Evolutionary conservation across 2,113 vertebrate species (phyloP), one percentile per base, ranked within the genome.

Genomic region (Peromyscus polionotus): DNA sequence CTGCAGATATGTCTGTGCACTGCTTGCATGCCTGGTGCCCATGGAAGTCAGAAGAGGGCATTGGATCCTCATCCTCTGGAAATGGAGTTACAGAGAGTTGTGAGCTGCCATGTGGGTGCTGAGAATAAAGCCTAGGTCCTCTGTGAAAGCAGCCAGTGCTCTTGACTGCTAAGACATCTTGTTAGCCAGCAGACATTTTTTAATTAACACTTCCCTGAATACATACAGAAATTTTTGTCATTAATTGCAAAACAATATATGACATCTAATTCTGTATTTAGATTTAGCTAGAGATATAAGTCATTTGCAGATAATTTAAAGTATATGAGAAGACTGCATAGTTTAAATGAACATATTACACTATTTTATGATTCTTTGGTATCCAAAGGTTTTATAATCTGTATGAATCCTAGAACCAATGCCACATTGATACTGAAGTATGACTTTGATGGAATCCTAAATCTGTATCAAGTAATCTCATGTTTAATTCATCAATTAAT

Each of bases 401-500:
- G 13, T 13, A 26, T 4, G 33, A 12, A 24, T 94, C 28, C 59
- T 57, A 10, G n/a, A 76, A 33, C 11, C 33, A 65, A 75, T 57
- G 12, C 11, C 36, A 20, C 11, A 17, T 17, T 39, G 67, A 84
- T 65, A 84, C 1, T 75, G 19, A 59, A 19, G 26, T 14, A 54
- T 76, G n/a, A 45, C 36, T 12, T 31, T 79, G 36, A 96, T 57
- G 73, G n/a, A 91, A 14, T 16, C 28, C 28, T 57, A 88, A 93
- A 87, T 87, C n/a, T 89, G 65, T 22, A 5, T 51, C 59, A 89
- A 19, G 31, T 76, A 77, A 90, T 65, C 63, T 91, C 45, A 59
- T 81, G 77, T 42, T 81, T 91, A 8, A 92, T 65, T 93, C 84
- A 45, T 87, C 33, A 95, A 76, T 2, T 93, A n/a, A 81, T 54